Conservation (phyloP, 2,888 invertebrate species). For the Drosophila merina region DNA sequence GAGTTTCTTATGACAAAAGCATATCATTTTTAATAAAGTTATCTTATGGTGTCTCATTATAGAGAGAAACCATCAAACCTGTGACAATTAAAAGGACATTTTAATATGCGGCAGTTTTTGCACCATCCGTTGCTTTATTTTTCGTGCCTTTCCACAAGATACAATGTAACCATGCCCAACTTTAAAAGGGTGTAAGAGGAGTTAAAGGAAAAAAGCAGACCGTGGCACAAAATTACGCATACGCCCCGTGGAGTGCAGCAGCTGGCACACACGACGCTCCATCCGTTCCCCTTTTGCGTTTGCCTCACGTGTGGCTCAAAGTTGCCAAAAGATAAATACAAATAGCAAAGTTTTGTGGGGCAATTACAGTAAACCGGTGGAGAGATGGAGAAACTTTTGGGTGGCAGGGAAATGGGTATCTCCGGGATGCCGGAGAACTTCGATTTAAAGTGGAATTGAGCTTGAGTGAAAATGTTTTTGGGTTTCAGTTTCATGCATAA, state of each 20-base stretch:
- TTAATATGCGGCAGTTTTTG: constrained; percentile 19
- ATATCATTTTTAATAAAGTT: too few species aligned
- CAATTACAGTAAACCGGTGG: constrained; percentile 36
- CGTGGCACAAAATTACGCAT: constrained; percentile 56
- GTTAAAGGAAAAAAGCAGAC: constrained; percentile 15
- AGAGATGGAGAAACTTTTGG: not conserved
- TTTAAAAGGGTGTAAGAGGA: constrained; percentile 14
- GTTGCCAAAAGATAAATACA: constrained; percentile 66
- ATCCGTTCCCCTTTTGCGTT: constrained; percentile 4
- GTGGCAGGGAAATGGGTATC: constrained; percentile 4
- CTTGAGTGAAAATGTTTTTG: constrained; percentile 15
- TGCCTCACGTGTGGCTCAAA: constrained; percentile 42
- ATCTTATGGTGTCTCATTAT: constrained; percentile 22
- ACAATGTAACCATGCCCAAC: constrained; percentile 29
- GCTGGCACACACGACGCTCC: constrained; percentile 32
- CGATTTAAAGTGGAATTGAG: constrained; percentile 19
- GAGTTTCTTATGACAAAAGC: not conserved
- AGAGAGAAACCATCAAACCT: constrained; percentile 32
- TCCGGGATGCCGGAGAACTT: not conserved
- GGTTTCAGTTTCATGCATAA: constrained; percentile 66
- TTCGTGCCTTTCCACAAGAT: not conserved
- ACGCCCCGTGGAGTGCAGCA: constrained; percentile 58
- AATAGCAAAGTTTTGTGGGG: constrained; percentile 55
- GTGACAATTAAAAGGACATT: constrained; percentile 45
- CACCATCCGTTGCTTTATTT: constrained; percentile 23